Evolutionary conservation across 92 coral and sea anemone genomes (phyloP).

Genomic region (Phymanthus crucifer): DNA sequence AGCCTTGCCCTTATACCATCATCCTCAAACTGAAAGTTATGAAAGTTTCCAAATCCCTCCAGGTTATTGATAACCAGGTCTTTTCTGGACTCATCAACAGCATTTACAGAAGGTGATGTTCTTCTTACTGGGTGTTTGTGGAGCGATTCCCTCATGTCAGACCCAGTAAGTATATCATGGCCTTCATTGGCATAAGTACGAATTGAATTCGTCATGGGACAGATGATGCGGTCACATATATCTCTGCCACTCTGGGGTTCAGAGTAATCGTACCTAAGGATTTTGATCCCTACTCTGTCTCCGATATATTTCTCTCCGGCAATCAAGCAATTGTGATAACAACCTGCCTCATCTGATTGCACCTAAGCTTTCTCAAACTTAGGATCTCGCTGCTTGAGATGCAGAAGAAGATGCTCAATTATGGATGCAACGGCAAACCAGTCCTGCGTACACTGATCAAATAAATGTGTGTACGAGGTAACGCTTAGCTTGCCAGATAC

Average conservation of each 20-base stretch:
- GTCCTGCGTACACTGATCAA: slow-evolving; percentile 79
- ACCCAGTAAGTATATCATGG: slow-evolving; percentile 68
- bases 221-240: slow-evolving; percentile 69
- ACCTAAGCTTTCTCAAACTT: slow-evolving; percentile 33
- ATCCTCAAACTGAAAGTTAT: no score
- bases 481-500: slow-evolving; percentile 38
- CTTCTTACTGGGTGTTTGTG: slow-evolving; percentile 65
- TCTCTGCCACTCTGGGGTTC: slow-evolving; percentile 79
- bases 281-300: slow-evolving; percentile 47
- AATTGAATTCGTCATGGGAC: slow-evolving; percentile 73
- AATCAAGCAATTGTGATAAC: slow-evolving; percentile 65
- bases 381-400: slow-evolving; percentile 48
- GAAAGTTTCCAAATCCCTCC: no score
- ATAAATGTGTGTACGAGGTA: slow-evolving; percentile 64
- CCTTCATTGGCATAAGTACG: slow-evolving; percentile 73
- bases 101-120: slow-evolving; percentile 65
- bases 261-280: slow-evolving; percentile 62
- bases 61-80: no score
- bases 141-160: slow-evolving; percentile 67
- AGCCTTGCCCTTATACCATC: no score
- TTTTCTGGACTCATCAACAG: slow-evolving; percentile 48
- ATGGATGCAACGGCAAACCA: slow-evolving; percentile 73
- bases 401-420: slow-evolving; percentile 58
- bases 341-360: slow-evolving; percentile 34
- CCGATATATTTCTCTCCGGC: slow-evolving; percentile 60